These are phyloP conservation scores for Lota lota DNA, from an alignment of 2,113 vertebrate species.

Conservation along the genomic window DNA sequence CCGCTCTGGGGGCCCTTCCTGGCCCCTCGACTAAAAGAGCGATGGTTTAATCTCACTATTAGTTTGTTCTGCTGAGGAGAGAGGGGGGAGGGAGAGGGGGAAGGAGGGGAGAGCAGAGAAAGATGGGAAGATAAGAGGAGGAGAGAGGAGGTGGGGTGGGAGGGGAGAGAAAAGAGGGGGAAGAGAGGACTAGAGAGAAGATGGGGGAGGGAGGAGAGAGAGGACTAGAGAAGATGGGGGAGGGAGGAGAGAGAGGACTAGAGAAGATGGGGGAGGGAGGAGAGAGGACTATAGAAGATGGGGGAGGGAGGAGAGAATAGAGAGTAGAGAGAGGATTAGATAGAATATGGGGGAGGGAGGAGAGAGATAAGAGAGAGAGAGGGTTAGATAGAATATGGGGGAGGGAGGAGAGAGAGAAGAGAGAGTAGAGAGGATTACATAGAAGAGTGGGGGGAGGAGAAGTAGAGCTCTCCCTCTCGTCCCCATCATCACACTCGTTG, in stretches of 20 bases:
- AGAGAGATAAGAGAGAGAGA: too few relatives aligned
- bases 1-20: conserved; percentile 20
- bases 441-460: too few relatives aligned
- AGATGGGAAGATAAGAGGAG: background rate
- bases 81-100: background rate
- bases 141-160: background rate
- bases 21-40: conserved; percentile 26
- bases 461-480: too few relatives aligned
- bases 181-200: background rate
- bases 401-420: background rate
- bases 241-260: too few relatives aligned
- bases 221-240: too few relatives aligned
- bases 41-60: conserved; percentile 47
- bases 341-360: background rate
- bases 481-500: too few relatives aligned
- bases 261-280: too few relatives aligned
- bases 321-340: background rate
- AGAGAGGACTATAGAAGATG: too few relatives aligned
- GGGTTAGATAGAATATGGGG: too few relatives aligned
- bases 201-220: too few relatives aligned
- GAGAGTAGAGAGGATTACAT: background rate
- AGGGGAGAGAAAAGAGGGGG: too few relatives aligned
- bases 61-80: conserved; percentile 20
- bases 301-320: too few relatives aligned
- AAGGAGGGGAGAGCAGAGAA: background rate